Evolutionary conservation across 2,888 invertebrate genomes (phyloP).

Genomic region (Polymixis flavicincta): DNA sequence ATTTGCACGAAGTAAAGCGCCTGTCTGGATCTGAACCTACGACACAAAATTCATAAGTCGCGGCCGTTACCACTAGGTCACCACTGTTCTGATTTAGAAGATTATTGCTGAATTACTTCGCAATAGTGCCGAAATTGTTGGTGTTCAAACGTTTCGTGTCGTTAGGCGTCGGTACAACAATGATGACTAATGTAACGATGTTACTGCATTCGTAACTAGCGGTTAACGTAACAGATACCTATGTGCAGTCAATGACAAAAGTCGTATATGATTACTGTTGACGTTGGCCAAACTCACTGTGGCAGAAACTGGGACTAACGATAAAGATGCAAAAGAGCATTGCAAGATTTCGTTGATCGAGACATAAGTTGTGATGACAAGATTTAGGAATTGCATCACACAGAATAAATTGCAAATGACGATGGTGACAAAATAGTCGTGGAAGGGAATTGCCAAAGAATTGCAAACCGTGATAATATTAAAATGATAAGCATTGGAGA

Average conservation of each 20-base stretch:
- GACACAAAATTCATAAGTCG: too few species aligned
- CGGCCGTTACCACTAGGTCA: too few species aligned
- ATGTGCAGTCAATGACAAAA: conserved; percentile 43
- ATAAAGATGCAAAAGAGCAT: conserved; percentile 17
- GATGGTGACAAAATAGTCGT: neutral
- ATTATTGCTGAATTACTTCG: conserved; percentile 28
- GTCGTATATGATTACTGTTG: conserved; percentile 30
- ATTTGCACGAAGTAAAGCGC: too few species aligned
- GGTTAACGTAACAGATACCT: conserved; percentile 51
- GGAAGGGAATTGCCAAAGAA: neutral
- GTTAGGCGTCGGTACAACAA: conserved; percentile 29
- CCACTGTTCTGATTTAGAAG: conserved; percentile 6
- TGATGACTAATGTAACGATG: conserved; percentile 19
- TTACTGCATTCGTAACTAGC: conserved; percentile 43
- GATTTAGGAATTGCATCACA: conserved; percentile 16
- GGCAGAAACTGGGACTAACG: conserved; percentile 30
- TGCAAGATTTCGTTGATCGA: conserved; percentile 31
- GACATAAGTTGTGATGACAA: conserved; percentile 27
- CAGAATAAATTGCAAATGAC: neutral
- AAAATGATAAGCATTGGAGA: neutral
- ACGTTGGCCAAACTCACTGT: conserved; percentile 39
- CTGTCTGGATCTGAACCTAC: too few species aligned
- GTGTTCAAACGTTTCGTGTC: conserved; percentile 32
- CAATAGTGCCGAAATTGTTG: conserved; percentile 33
- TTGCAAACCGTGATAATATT: neutral